Base-by-base conservation (phyloP, 2,797 vertebrate species). In the Myotis daubentonii region DNA sequence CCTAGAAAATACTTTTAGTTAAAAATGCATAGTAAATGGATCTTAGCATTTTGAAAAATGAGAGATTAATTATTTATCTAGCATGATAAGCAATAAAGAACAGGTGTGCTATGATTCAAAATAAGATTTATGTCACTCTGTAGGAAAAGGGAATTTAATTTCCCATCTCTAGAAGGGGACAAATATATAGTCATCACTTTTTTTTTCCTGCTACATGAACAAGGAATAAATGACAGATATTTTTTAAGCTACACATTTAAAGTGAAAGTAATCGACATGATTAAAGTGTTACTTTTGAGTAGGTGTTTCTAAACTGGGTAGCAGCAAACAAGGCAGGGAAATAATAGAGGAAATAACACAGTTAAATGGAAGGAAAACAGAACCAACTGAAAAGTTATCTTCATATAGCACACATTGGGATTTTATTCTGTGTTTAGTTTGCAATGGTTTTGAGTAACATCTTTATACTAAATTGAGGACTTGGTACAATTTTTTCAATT, bases 21-120 rank as follows among this genome's bases (percentile, higher is more conserved):
- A 72, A 92, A 91, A 92, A 82, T 87, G 16, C 19, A 55, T 8
- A 81, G 25, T 23, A 88, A 89, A 93, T 92, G 4, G 74, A 70
- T 91, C 44, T 92, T 80, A 87, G 3, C 11, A 44, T 82, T 80
- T 51, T 78, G 62, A 62, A 71, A 81, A 60, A 68, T 22, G 20
- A 15, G 4, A 89, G 53, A 87, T 74, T 75, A 87, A 90, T 78
- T 75, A 55, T 95, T 81, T 68, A 25, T 66, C 44, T 91, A 49
- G 30, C 8, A 17, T 85, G 76, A 80, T 62, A 81, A 91, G 88
- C 76, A 91, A 33, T 81, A 88, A n/a, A 72, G 33, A 71, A 87
- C 10, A 93, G 79, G 17, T 87, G 38, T 30, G 19, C 44, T 36
- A 6, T 65, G 25, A 68, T 70, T 89, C 66, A 89, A 65, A 96